Evolutionary conservation across 2,113 vertebrate genomes (phyloP).

Genomic region (Cathartes aura): DNA sequence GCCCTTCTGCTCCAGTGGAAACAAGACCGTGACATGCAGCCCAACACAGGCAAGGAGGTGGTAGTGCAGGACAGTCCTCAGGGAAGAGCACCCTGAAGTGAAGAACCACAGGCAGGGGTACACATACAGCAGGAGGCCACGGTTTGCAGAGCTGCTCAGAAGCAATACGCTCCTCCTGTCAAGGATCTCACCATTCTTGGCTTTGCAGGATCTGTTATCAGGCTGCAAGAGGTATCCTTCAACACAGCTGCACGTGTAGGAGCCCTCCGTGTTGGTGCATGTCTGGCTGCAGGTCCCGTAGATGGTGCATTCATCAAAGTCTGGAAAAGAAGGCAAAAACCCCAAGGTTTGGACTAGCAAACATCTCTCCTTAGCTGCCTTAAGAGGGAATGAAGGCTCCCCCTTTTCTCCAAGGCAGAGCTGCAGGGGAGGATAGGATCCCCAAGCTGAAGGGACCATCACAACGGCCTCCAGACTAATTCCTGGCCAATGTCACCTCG

Average conservation of each 20-base stretch:
- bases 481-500: accelerated
- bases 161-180: accelerated
- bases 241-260: slow-evolving; percentile 92
- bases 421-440: neutral
- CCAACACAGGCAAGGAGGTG: accelerated
- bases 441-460: neutral
- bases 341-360: neutral
- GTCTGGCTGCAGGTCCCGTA: slow-evolving; percentile 96
- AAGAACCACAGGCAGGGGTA: neutral
- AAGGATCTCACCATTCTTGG: slow-evolving; percentile 88
- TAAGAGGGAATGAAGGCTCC: neutral
- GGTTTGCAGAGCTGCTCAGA: neutral
- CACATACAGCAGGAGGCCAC: accelerated
- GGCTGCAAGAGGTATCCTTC: slow-evolving; percentile 95
- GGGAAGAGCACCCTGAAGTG: neutral
- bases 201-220: slow-evolving; percentile 96
- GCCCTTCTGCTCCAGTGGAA: neutral
- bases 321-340: slow-evolving; percentile 58
- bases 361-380: accelerated
- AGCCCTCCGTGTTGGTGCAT: slow-evolving; percentile 88
- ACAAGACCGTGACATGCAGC: accelerated
- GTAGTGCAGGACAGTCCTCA: neutral
- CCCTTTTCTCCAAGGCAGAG: neutral
- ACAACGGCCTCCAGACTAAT: accelerated
- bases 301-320: slow-evolving; percentile 93